Base-by-base conservation (phyloP, 2,888 invertebrate species). In the Hesperia comma region DNA sequence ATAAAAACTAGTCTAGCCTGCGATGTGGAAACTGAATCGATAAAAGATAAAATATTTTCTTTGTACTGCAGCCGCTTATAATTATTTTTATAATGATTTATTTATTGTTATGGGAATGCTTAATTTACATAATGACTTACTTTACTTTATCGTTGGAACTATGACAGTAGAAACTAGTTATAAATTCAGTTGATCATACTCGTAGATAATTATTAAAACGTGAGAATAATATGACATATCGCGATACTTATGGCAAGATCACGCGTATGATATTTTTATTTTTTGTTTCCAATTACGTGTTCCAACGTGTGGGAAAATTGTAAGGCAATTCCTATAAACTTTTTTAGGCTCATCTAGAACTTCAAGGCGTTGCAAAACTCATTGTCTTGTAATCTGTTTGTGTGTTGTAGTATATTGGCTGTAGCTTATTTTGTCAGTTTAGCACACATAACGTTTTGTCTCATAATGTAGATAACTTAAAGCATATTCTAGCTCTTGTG, bases 171-270 rank as follows among this genome's bases (percentile, higher is more conserved):
- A 71, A 72, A 70, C 60, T 51, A 63, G 68, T 78, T 77, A 79
- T 81, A 76, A 77, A 84, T 80, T 80, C 74, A 80, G 73, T 54
- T 72, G 71, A 60, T 60, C 66, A 54, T 58, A 58, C 17, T 26
- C 1, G 41, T 58, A 53, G 33, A 66, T 41, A 79, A 84, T 86
- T 81, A 81, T 83, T 84, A 82, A 85, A 83, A 86, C 85, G 87
- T 89, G 88, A 85, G 88, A 90, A 87, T 86, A 85, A 81, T 75
- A 79, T 88, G 86, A 86, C 87, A 90, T 88, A 87, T 85, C 80
- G 74, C 77, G 73, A 76, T 78, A 68, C 71, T 70, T 78, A 80
- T 75, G 78, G 76, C 60, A 69, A 72, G 74, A 67, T 69, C 71
- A 61, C 70, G 75, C 73, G 74, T 79, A 77, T 73, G 76, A 77